Evolutionary conservation across 2,113 vertebrate genomes (phyloP).

Genomic region (Apaloderma vittatum): DNA sequence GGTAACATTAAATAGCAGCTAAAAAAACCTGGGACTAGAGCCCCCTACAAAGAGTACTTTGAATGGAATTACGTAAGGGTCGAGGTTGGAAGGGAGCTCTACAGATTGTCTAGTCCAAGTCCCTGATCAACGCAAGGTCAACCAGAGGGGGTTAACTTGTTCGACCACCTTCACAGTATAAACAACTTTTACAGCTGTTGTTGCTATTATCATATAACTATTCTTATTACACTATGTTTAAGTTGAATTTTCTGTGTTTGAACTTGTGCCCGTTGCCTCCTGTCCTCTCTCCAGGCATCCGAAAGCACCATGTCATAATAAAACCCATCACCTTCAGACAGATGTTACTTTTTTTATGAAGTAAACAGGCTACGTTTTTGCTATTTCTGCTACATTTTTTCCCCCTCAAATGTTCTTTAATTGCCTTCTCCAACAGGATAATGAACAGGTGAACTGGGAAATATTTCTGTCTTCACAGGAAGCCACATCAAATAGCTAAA

Average conservation of each 20-base stretch:
- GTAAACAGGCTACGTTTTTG: not conserved
- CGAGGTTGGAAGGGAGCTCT: not conserved
- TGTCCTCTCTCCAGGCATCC: not conserved
- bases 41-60: not conserved
- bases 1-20: not conserved
- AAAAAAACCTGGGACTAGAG: not conserved
- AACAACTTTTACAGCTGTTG: too few species aligned
- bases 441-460: not conserved
- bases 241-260: not conserved
- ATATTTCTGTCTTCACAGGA: not conserved
- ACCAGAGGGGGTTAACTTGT: fast-evolving
- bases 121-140: not conserved
- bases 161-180: too few species aligned
- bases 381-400: not conserved
- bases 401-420: not conserved
- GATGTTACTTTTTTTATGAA: not conserved
- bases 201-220: too few species aligned
- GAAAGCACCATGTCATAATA: not conserved
- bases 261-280: not conserved
- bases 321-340: not conserved
- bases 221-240: not conserved
- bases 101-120: not conserved
- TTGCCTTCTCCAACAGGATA: not conserved
- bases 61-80: not conserved
- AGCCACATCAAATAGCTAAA: not conserved